Evolutionary conservation across 1,140 invertebrate genomes (phyloP).

Genomic region (Lasaia peninsularis): DNA sequence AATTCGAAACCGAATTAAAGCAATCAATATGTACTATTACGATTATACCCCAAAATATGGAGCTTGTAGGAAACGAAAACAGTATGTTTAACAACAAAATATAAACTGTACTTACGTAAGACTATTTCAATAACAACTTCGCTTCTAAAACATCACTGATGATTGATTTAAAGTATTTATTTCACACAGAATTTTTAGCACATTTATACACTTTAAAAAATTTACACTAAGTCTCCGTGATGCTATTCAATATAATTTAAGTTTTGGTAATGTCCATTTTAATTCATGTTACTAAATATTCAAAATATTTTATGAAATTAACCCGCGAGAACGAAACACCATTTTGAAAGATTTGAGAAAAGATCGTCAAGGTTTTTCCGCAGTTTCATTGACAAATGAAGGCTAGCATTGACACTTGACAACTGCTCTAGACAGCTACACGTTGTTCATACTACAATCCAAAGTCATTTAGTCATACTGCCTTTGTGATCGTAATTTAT

Average conservation of each 20-base stretch:
- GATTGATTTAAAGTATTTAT: slow-evolving; percentile 41
- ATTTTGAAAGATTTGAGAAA: slow-evolving; percentile 67
- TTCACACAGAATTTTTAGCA: slow-evolving; percentile 40
- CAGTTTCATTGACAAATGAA: too few relatives aligned
- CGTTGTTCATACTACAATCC: too few relatives aligned
- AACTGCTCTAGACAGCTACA: too few relatives aligned
- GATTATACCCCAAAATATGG: slow-evolving; percentile 14
- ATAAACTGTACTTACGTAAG: slow-evolving; percentile 67
- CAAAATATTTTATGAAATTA: slow-evolving; percentile 61
- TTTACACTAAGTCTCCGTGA: slow-evolving; percentile 29
- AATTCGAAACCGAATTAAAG: slow-evolving; percentile 7
- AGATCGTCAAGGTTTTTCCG: slow-evolving; percentile 62
- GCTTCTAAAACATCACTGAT: slow-evolving; percentile 58
- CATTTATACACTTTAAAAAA: slow-evolving; percentile 35
- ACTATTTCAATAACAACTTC: slow-evolving; percentile 58
- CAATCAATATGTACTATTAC: slow-evolving; percentile 21
- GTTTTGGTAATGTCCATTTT: slow-evolving; percentile 36
- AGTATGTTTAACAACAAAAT: slow-evolving; percentile 56
- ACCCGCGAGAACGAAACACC: slow-evolving; percentile 68
- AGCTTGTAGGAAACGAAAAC: slow-evolving; percentile 16
- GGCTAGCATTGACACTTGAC: too few relatives aligned
- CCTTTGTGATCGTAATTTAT: too few relatives aligned
- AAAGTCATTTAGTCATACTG: too few relatives aligned
- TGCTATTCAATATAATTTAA: slow-evolving; percentile 29
- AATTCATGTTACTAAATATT: slow-evolving; percentile 54